phyloP scores from a whole-genome alignment of 2,797 vertebrate genomes.

The Stomatorhinus walkeri region DNA sequence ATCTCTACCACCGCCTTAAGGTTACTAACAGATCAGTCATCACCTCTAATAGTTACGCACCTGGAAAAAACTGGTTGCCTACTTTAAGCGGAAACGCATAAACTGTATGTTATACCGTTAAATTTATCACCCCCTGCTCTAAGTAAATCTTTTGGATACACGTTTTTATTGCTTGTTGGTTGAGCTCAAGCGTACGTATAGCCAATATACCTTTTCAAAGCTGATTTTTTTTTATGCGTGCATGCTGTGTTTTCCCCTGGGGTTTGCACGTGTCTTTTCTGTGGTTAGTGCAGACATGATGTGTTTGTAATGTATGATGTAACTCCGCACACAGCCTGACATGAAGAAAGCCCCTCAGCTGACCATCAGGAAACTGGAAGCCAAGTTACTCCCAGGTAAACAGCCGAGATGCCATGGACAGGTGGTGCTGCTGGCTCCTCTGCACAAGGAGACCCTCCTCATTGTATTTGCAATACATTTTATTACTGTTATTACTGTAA shows the following conservation, averaged over 20 bases:
- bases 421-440: neutral
- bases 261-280: neutral
- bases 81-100: neutral
- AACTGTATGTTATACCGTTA: neutral
- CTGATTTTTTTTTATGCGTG: neutral
- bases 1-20: neutral
- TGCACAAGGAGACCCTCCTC: neutral
- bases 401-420: neutral
- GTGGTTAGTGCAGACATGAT: neutral
- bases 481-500: neutral
- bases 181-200: neutral
- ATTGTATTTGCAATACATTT: neutral
- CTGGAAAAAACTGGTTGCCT: neutral
- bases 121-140: neutral
- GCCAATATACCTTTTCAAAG: neutral
- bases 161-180: neutral
- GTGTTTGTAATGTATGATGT: neutral
- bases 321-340: constrained; percentile 59
- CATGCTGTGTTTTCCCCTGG: neutral
- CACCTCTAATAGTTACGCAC: neutral
- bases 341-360: constrained; percentile 68
- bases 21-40: neutral
- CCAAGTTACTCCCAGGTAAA: constrained; percentile 83
- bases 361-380: constrained; percentile 84
- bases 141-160: neutral